These are phyloP conservation scores for Ceratina australensis DNA, from an alignment of 1,140 invertebrate genomes.

Conservation along the genomic window DNA sequence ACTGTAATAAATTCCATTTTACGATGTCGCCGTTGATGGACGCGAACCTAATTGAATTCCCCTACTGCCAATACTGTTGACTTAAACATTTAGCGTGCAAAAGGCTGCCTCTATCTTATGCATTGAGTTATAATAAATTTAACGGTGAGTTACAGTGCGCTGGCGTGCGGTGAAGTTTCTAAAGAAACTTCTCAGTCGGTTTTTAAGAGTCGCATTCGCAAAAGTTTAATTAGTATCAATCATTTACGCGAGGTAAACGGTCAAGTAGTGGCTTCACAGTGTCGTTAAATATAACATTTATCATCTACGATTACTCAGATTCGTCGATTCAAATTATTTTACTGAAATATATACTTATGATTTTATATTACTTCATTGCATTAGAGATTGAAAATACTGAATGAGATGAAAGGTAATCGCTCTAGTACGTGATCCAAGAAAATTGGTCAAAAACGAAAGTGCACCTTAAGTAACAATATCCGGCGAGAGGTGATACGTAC, in stretches of 20 bases:
- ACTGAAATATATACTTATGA: too few species aligned
- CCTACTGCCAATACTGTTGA: not conserved
- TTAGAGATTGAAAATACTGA: too few species aligned
- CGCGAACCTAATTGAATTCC: not conserved
- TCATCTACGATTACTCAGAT: too few species aligned
- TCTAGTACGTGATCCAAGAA: too few species aligned
- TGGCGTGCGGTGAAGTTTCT: not conserved
- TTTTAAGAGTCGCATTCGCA: not conserved
- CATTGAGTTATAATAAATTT: not conserved
- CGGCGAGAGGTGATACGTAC: constrained; percentile 29
- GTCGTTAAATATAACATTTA: too few species aligned
- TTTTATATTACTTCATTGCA: too few species aligned
- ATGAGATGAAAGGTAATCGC: too few species aligned
- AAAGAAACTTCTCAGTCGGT: constrained; percentile 7
- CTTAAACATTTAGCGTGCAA: constrained; percentile 6
- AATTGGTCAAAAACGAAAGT: too few species aligned
- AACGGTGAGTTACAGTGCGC: not conserved
- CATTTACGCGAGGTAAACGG: not conserved
- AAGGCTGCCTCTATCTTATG: not conserved
- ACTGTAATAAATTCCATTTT: not conserved
- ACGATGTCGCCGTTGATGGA: not conserved
- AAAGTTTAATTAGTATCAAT: constrained; percentile 11
- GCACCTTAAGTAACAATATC: constrained; percentile 37
- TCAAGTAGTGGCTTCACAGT: too few species aligned
- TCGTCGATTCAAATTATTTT: too few species aligned